Evolutionary conservation across 2,888 invertebrate species (phyloP).

Genomic region (Sphaerophoria taeniata): DNA sequence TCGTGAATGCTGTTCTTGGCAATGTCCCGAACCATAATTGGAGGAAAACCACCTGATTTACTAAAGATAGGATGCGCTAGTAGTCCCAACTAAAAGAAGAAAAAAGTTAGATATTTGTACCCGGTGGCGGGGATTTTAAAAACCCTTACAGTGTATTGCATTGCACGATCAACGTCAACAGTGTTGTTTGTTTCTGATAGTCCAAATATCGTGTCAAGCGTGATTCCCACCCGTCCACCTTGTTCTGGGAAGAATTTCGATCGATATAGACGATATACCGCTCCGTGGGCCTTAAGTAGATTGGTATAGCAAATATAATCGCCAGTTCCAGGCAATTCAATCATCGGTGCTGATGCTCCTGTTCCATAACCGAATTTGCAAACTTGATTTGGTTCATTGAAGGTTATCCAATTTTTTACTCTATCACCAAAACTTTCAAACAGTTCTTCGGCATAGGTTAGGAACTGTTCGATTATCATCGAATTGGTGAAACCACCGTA

Average conservation of each 20-base stretch:
- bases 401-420: constrained; percentile 84
- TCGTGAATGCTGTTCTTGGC: constrained; percentile 78
- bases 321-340: constrained; percentile 82
- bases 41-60: constrained; percentile 79
- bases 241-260: constrained; percentile 80
- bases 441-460: constrained; percentile 83
- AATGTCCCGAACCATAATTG: constrained; percentile 77
- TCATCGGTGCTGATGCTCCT: constrained; percentile 77
- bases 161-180: constrained; percentile 75
- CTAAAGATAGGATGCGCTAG: constrained; percentile 79
- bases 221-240: constrained; percentile 78
- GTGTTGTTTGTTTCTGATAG: constrained; percentile 75
- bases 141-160: constrained; percentile 77
- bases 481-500: constrained; percentile 84
- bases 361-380: constrained; percentile 83
- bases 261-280: constrained; percentile 82
- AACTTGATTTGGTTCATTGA: constrained; percentile 84
- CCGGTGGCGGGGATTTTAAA: neutral
- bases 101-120: neutral
- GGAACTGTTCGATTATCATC: constrained; percentile 83
- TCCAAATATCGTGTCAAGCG: constrained; percentile 76
- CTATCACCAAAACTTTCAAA: constrained; percentile 83
- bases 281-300: constrained; percentile 84
- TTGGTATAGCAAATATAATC: constrained; percentile 84
- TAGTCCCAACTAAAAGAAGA: constrained; percentile 79